Evolutionary conservation across 2,888 invertebrate genomes (phyloP).

Genomic region (Bruchidius siliquastri): DNA sequence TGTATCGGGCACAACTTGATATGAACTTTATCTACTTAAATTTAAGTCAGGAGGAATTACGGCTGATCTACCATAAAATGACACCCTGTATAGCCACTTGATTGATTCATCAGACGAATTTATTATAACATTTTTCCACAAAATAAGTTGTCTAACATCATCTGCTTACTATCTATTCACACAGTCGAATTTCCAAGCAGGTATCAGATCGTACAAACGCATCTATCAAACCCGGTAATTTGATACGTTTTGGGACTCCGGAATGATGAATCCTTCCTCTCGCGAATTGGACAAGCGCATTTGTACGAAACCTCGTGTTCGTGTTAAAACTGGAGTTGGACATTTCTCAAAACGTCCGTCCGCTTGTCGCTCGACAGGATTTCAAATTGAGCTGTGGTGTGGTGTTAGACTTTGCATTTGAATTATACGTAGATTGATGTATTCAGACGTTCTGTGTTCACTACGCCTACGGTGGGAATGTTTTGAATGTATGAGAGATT

Average conservation of each 20-base stretch:
- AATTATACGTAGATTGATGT: background rate
- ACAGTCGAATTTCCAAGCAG: background rate
- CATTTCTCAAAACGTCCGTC: background rate
- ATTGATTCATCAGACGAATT: too few relatives aligned
- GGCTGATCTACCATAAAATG: too few relatives aligned
- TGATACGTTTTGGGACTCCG: background rate
- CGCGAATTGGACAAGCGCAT: background rate
- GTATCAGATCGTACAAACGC: background rate
- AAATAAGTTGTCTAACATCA: background rate
- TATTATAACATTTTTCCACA: background rate
- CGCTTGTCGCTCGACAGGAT: background rate
- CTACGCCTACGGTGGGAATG: too few relatives aligned
- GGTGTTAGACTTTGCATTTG: background rate
- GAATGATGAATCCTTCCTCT: background rate
- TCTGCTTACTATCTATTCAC: background rate
- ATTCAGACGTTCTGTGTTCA: background rate
- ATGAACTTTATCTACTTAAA: too few relatives aligned
- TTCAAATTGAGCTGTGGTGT: background rate
- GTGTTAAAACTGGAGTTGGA: background rate
- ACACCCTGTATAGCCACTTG: too few relatives aligned
- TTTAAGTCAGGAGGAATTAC: too few relatives aligned
- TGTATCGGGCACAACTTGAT: too few relatives aligned
- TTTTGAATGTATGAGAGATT: background rate
- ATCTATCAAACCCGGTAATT: background rate
- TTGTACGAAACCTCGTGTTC: background rate